phyloP scores from a whole-genome alignment of 2,113 vertebrate species.

The Onychostruthus taczanowskii region DNA sequence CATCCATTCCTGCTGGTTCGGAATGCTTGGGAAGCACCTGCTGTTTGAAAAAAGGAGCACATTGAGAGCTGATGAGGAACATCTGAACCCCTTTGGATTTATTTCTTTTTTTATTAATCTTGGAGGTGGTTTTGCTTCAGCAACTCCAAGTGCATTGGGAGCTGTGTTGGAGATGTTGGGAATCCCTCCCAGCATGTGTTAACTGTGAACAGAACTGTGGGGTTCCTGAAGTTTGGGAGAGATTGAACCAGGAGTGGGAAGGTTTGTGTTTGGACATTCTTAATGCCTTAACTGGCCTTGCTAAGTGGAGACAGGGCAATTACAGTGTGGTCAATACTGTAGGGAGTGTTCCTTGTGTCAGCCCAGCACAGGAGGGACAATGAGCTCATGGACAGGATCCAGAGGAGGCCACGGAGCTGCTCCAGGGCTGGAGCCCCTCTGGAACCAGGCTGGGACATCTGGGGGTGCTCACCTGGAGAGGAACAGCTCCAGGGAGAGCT shows the following conservation, averaged over 20 bases:
- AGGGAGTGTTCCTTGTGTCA: neutral
- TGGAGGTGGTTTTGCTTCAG: neutral
- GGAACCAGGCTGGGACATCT: neutral
- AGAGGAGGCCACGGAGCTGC: neutral
- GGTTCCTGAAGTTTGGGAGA: neutral
- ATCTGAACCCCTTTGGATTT: neutral
- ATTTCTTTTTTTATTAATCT: neutral
- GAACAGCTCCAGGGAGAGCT: neutral
- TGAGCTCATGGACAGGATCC: neutral
- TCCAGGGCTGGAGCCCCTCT: neutral
- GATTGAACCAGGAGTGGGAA: neutral
- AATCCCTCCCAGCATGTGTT: rapidly evolving
- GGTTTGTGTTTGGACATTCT: neutral
- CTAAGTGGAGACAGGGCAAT: rapidly evolving
- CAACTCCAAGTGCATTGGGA: neutral
- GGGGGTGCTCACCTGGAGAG: rapidly evolving
- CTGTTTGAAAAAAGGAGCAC: neutral
- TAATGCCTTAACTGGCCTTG: rapidly evolving
- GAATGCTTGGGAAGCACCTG: neutral
- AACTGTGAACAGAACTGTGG: neutral
- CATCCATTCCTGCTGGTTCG: neutral
- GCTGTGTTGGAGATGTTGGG: neutral
- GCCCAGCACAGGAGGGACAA: neutral
- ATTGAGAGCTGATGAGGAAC: neutral
- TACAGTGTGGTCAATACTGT: rapidly evolving